Evolutionary conservation across 2,888 invertebrate genomes (phyloP), one percentile per base, ranked within the genome.

Genomic region (Aphrophora alni): DNA sequence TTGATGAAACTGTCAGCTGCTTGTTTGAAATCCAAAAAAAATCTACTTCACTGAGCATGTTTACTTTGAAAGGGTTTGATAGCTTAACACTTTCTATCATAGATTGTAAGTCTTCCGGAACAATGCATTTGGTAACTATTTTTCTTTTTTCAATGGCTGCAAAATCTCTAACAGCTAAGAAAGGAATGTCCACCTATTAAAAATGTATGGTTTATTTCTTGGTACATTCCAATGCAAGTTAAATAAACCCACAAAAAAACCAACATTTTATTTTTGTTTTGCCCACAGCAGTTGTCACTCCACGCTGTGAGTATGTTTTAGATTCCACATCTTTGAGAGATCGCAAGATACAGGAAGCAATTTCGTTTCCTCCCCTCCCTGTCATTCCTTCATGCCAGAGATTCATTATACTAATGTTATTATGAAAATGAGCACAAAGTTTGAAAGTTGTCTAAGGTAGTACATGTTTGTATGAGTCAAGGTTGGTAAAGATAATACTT

Each of bases 101-200:
- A 12, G 5, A 3, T 26, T 73, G 24, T 21, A 73, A 28, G 21
- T 73, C 27, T 28, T 73, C 28, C 1, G 73, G 73, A 17, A 73
- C 27, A 28, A 27, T 17, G 10, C 73, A 73, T 21, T 28, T 73
- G 4, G 27, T n/a, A 21, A 27, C 17, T 28, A 25, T 26, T 26
- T 73, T 73, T 44, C 75, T 12, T 44, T 75, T 75, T 75, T 75
- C 75, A 25, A 75, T 75, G 4, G 28, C 75, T 25, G 75, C n/a
- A n/a, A n/a, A n/a, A n/a, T n/a, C n/a, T n/a, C n/a, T n/a, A n/a
- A n/a, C n/a, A n/a, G n/a, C n/a, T n/a, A n/a, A n/a, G n/a, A 38
- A 24, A 75, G 38, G 26, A 25, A 17, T 27, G 27, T 12, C 26
- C 73, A 14, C 28, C 8, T 12, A 12, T 21, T 14, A 44, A 44